Base-by-base conservation (phyloP, 2,113 vertebrate species). In the Laterallus jamaicensis region DNA sequence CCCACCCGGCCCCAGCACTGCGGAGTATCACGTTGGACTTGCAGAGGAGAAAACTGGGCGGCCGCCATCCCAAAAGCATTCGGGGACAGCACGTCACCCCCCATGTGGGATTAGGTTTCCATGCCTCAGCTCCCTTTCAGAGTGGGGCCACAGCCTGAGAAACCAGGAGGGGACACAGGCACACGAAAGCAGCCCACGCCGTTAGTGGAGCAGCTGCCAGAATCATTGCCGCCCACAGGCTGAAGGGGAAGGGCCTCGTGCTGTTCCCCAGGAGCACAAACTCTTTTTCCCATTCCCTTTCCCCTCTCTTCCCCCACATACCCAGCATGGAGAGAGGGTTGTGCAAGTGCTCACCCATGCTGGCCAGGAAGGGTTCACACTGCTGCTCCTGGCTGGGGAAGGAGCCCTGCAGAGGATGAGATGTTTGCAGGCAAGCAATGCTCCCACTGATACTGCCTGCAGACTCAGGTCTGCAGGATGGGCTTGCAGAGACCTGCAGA, bases 311-410 rank as follows among this genome's bases (percentile, higher is more conserved):
- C 37, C 74, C 84, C 18, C 11, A 2, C 14, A 0, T 2, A 0
- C 3, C n/a, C 3, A 6, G 40, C 37, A 4, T 0, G 4, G 25
- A 13, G 16, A 21, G 13, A 5, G 64, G 1, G 0, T 5, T 16
- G 21, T 40, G 4, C 28, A 2, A 11, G 55, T 28, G 13, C 82
- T 93, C 35, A 22, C 18, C 40, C 62, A 18, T 7, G 3, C 8
- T 3, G 67, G 8, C 25, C 5, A 1, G 44, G 32, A 15, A 66
- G 25, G 15, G 13, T 4, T 50, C 7, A 18, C 20, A 20, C 5
- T 0, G 0, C 63, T 28, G 54, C 37, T 7, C 18, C 0, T 1
- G 52, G 10, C 42, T 26, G 28, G 10, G 25, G 31, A 25, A 20
- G 42, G 59, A 29, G 35, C 4, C 39, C 19, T 16, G 19, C 25